Base-by-base conservation (phyloP, 2,113 vertebrate genomes). In the Callionymus lyra region DNA sequence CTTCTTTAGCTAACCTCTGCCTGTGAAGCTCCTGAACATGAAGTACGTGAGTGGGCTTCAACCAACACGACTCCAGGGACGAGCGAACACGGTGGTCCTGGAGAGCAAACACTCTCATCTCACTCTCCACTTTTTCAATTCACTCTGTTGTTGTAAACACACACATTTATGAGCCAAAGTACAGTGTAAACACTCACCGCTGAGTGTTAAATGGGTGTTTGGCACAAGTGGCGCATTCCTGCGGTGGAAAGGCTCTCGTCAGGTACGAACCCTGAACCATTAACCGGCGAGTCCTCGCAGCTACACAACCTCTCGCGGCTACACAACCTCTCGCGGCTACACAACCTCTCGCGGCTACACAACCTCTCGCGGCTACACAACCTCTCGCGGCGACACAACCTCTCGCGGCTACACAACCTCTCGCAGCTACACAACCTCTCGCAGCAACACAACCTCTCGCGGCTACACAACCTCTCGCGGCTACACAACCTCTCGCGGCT, bases 211-310 rank as follows among this genome's bases (percentile, higher is more conserved):
- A 67, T 68, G 59, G 43, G 45, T 55, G 44, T 70, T 61, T 66
- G 59, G 51, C 59, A 27, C 21, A 50, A 14, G 1, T 18, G 38
- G 42, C 35, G 43, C 55, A 66, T 67, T 72, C 68, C 71, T 74
- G 56, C 48, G 56, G 61, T 44, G 32, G 50, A 31, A 62, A 69
- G 41, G 47, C 58, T 50, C 65, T 56, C 47, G 57, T 76, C 70
- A 74, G 52, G 61, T 65, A 59, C 51, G 62, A 43, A 70, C 53
- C 39, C 34, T 48, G 53, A 72, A 50, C 53, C 56, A 69, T 71
- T 64, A 64, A 62, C 60, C 27, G 3, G 42, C 49, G 69, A 79
- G 52, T 60, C 52, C 56, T 76, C 47, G 10, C 41, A 68, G 56
- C 59, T 64, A 66, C 40, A 46, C 56, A 41, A 15, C 37, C 48